Conservation (phyloP, 2,797 vertebrate genomes). For the Perodicticus potto region DNA sequence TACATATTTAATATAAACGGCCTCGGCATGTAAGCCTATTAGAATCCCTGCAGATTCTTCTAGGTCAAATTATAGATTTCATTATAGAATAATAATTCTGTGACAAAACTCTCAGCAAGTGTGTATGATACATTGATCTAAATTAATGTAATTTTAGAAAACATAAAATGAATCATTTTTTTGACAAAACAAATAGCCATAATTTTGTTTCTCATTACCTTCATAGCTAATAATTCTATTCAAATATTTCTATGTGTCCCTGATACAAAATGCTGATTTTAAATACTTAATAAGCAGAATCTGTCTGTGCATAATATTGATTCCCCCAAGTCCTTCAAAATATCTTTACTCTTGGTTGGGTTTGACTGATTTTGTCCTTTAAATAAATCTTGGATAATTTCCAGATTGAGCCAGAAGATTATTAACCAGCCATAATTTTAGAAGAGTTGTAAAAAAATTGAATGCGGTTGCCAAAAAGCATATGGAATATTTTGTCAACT, state of each 20-base stretch:
- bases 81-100: slow-evolving; percentile 25
- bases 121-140: slow-evolving; percentile 5
- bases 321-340: slow-evolving; percentile 51
- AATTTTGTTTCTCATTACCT: background rate
- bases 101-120: background rate
- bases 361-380: slow-evolving; percentile 62
- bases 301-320: background rate
- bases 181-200: background rate
- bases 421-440: slow-evolving; percentile 68
- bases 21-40: background rate
- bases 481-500: slow-evolving; percentile 67
- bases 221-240: slow-evolving; percentile 1
- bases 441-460: slow-evolving; percentile 59
- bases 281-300: background rate
- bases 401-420: slow-evolving; percentile 67
- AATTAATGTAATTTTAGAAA: slow-evolving; percentile 53
- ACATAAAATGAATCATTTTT: slow-evolving; percentile 34
- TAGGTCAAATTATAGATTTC: slow-evolving; percentile 17
- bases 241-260: background rate
- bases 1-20: slow-evolving; percentile 8
- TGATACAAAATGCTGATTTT: background rate
- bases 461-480: slow-evolving; percentile 54
- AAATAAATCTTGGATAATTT: slow-evolving; percentile 64
- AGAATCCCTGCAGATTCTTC: slow-evolving; percentile 31
- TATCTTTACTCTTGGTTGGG: slow-evolving; percentile 31